Evolutionary conservation across 2,797 vertebrate genomes (phyloP).

Genomic region (Gephyroberyx darwinii): DNA sequence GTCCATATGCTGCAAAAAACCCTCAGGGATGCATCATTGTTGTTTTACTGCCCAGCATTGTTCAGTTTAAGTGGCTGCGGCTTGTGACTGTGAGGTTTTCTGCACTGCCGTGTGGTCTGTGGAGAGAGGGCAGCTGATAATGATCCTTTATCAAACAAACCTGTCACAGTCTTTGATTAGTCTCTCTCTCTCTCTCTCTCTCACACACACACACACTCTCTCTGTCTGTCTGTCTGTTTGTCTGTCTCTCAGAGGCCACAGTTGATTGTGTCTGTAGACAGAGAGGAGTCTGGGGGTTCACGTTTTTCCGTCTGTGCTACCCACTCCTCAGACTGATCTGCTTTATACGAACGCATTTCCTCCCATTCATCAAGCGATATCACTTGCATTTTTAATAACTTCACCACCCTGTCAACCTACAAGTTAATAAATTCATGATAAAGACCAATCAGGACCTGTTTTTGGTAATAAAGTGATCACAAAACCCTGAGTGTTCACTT

Average conservation of each 20-base stretch:
- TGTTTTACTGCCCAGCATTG: constrained; percentile 33
- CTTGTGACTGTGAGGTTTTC: constrained; percentile 34
- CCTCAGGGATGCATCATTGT: constrained; percentile 39
- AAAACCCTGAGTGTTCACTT: neutral
- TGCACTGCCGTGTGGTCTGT: constrained; percentile 36
- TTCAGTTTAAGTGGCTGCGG: constrained; percentile 41
- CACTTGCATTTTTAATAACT: neutral
- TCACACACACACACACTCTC: neutral
- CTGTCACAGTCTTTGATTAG: constrained; percentile 40
- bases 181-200: neutral
- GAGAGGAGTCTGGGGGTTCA: neutral
- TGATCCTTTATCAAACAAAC: constrained; percentile 57
- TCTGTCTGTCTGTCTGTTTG: too few relatives aligned
- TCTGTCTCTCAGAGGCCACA: neutral
- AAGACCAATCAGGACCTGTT: constrained; percentile 7
- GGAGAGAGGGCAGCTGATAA: constrained; percentile 53
- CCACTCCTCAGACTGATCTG: neutral
- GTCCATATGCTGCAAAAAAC: constrained; percentile 13
- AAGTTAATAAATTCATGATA: constrained; percentile 5
- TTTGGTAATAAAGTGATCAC: constrained; percentile 12
- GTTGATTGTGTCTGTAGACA: neutral
- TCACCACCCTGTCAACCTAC: neutral
- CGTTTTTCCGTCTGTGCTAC: neutral
- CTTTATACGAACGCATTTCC: neutral
- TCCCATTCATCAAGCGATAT: constrained; percentile 1